Conservation (phyloP, 2,797 vertebrate genomes). For the Bradypodion pumilum region DNA sequence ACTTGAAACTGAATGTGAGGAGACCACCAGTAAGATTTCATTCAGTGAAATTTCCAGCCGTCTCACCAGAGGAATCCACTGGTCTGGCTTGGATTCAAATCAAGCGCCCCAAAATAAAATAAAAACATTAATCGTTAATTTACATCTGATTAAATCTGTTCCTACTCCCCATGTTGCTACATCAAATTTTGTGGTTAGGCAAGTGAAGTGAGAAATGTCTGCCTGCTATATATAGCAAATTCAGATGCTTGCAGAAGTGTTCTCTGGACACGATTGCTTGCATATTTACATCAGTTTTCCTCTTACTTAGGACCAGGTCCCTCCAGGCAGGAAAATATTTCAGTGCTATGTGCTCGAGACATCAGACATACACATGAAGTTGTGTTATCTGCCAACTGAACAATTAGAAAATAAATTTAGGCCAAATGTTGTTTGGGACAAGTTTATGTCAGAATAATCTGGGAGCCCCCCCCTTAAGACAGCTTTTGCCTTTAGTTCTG, state of each 20-base stretch:
- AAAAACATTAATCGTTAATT: conserved; percentile 70
- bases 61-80: conserved; percentile 75
- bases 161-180: conserved; percentile 62
- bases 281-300: conserved; percentile 25
- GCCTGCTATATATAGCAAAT: conserved; percentile 7
- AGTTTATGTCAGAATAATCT: too few relatives aligned
- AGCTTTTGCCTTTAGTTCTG: too few relatives aligned
- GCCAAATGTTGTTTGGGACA: too few relatives aligned
- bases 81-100: conserved; percentile 73
- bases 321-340: too few relatives aligned
- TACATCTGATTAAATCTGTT: conserved; percentile 57
- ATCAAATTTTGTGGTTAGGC: conserved; percentile 51
- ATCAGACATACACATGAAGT: too few relatives aligned
- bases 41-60: conserved; percentile 75
- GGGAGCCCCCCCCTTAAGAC: too few relatives aligned
- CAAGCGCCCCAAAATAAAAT: conserved; percentile 73
- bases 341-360: too few relatives aligned
- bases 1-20: conserved; percentile 49
- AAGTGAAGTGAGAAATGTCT: conserved; percentile 54
- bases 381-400: too few relatives aligned
- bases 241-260: conserved; percentile 17
- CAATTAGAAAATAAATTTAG: too few relatives aligned
- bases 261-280: conserved; percentile 8
- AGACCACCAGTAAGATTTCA: conserved; percentile 77
- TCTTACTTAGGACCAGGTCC: not conserved